Base-by-base conservation (phyloP, 2,113 vertebrate genomes). In the Megaptera novaeangliae region DNA sequence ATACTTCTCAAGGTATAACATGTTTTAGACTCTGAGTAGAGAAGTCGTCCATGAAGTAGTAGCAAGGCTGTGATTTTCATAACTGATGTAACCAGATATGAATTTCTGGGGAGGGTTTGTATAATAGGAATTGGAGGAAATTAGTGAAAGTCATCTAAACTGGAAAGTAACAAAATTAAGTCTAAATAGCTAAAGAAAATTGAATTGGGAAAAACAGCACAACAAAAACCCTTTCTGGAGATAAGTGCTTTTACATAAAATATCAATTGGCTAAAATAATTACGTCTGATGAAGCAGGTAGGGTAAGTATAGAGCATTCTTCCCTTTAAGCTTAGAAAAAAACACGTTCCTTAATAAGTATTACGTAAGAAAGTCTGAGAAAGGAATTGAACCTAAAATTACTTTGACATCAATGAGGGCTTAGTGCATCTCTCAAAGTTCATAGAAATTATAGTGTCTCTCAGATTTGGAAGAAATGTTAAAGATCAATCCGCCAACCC, bases 371-470 rank as follows among this genome's bases (percentile, higher is more conserved):
- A 94, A 91, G 82, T 27, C 2, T 17, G 55, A 29, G 81, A 69
- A 96, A 82, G 25, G 8, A 91, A 88, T 46, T 44, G 55, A 95
- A 69, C n/a, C 39, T 88, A 36, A 97, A 86, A 64, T 66, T 18
- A 49, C 86, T 92, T 91, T 80, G 49, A 80, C 17, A 36, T 75
- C n/a, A 55, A 0, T 89, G 69, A 90, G 34, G 2, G 52, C 52
- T 74, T 74, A 49, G 63, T 61, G 21, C 2, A 64, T 25, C 55
- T 95, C 82, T 94, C 34, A 77, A 77, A 74, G 11, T 74, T 72
- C 77, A 15, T 64, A 77, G 52, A 82, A 85, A 57, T 59, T 39
- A 29, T 34, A n/a, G 2, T 52, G 34, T 91, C 61, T 87, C 66
- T 94, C 36, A 66, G 12, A 82, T 63, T 68, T 89, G 31, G 66